Evolutionary conservation across 92 coral and sea anemone species (phyloP), one percentile per base, ranked within the genome.

Genomic region (Umimayanthus kanabou): DNA sequence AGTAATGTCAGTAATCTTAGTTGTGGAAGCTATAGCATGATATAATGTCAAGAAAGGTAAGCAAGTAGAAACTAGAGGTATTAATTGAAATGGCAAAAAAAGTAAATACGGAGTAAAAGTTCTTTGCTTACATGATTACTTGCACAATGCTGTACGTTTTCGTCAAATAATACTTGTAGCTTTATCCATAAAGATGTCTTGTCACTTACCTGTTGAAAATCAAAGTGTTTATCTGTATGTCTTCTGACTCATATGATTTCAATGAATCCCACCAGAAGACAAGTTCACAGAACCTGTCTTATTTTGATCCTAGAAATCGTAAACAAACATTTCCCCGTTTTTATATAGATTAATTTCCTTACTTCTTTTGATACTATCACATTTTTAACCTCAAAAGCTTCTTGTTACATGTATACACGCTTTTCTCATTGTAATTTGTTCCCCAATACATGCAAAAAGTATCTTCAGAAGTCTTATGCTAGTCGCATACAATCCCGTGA

Each of bases 181-280:
- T 15, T 80, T 1, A 26, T 30, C 70, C 72, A 80, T 80, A 37
- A 23, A 53, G 10, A 9, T 16, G 71, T 57, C 49, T 55, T 16
- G 40, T 49, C 69, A 20, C 64, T 80, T 50, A 80, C 22, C 67
- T 80, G 71, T 80, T 18, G 72, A 33, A 39, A 14, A 18, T 61
- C 11, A 16, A 57, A 80, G 61, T 80, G 70, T 80, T 80, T 80
- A 33, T 18, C 14, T 14, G 8, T 80, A 26, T 80, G 84, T 25
- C 42, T 57, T 80, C 71, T 33, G 23, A 80, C 72, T 30, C 84
- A 80, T 80, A 80, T 30, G 45, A 55, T 26, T 80, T 80, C 84
- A 80, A 57, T 57, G 84, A 80, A 57, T 57, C 47, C 84, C 84
- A 80, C 84, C 84, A 28, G 84, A 57, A 57, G 61, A 5, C 67